phyloP scores from a whole-genome alignment of 2,888 invertebrate genomes.

The Dolichomitus sp. region DNA sequence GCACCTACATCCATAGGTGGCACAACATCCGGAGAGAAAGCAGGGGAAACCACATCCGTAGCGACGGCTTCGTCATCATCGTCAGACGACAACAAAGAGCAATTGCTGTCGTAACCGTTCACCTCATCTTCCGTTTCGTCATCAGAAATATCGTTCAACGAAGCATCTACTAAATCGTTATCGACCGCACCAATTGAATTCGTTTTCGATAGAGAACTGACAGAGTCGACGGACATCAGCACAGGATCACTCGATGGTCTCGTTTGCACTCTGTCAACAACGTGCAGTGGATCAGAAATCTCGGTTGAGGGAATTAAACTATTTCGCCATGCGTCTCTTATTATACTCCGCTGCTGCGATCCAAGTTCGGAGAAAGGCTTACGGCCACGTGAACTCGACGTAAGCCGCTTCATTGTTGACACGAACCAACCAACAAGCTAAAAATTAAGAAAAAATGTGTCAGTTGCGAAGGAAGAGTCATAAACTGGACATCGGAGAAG shows the following conservation, averaged over 20 bases:
- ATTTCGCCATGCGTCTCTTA: constrained; percentile 4
- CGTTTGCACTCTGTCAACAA: not conserved
- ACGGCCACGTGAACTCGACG: constrained; percentile 3
- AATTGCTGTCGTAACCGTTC: constrained; percentile 2
- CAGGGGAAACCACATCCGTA: not conserved
- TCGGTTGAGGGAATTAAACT: constrained; percentile 8
- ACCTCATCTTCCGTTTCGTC: constrained; percentile 8
- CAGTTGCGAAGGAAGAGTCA: not conserved
- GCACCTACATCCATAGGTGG: constrained; percentile 1
- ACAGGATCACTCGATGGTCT: not conserved
- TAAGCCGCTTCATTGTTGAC: constrained; percentile 5
- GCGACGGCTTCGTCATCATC: not conserved
- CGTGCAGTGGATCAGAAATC: not conserved
- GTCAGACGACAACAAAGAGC: constrained; percentile 3
- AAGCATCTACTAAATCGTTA: not conserved
- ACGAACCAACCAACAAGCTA: constrained; percentile 4
- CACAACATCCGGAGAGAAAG: not conserved
- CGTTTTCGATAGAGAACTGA: constrained; percentile 5
- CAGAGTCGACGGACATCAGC: constrained; percentile 4
- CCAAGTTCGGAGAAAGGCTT: not conserved
- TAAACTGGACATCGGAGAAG: not conserved
- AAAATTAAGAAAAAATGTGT: not conserved
- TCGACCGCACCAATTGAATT: constrained; percentile 5
- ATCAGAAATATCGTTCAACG: constrained; percentile 6
- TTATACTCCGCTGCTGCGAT: not conserved